Evolutionary conservation across 2,113 vertebrate species (phyloP).

Genomic region (Aphyosemion australe): DNA sequence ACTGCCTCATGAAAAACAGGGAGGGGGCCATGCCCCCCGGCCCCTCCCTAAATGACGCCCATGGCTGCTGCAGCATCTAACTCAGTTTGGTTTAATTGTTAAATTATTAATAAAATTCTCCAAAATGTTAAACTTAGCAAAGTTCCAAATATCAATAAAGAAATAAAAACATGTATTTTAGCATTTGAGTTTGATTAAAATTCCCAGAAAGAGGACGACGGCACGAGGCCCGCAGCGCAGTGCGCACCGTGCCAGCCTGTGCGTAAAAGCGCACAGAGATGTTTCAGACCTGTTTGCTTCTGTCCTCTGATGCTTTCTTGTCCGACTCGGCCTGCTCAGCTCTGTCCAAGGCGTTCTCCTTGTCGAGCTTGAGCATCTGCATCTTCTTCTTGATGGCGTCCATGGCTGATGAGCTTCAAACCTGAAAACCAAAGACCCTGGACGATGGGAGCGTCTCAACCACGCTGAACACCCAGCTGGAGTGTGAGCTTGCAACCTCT

Average conservation of each 20-base stretch:
- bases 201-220: too few species aligned
- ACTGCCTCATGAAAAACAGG: too few species aligned
- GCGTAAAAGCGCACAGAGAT: conserved; percentile 38
- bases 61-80: too few species aligned
- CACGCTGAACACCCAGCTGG: conserved; percentile 77
- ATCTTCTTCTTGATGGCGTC: conserved; percentile 99
- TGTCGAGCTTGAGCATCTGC: conserved; percentile 99
- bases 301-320: conserved; percentile 95
- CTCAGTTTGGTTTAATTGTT: too few species aligned
- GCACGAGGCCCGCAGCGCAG: background rate
- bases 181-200: too few species aligned
- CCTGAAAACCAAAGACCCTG: conserved; percentile 56
- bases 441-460: conserved; percentile 70
- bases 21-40: too few species aligned
- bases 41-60: too few species aligned
- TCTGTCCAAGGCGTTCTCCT: conserved; percentile 97
- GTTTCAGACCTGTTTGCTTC: conserved; percentile 89
- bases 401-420: conserved; percentile 85
- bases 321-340: conserved; percentile 96
- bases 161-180: background rate
- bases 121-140: too few species aligned
- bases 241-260: conserved; percentile 19
- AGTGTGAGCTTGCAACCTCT: conserved; percentile 80
- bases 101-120: too few species aligned
- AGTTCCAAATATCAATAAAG: background rate